These are phyloP conservation scores for Eubasilissa regina DNA, from an alignment of 1,140 invertebrate genomes.

Conservation along the genomic window DNA sequence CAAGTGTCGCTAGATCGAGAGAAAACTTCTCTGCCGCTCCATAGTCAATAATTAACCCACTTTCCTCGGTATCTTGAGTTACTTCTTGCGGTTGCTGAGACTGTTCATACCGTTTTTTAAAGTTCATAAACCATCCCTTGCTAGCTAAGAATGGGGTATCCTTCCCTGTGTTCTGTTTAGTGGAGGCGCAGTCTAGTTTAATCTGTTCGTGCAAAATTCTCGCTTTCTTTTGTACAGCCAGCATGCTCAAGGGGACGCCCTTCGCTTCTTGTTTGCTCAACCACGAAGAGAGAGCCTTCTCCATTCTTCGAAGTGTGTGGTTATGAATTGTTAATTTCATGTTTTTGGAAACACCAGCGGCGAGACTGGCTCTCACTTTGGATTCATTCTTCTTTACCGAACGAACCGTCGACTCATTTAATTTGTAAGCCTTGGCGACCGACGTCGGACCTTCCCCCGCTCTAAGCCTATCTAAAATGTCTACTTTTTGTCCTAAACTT, in stretches of 20 bases:
- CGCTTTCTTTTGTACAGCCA: constrained; percentile 11
- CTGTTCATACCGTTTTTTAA: constrained; percentile 31
- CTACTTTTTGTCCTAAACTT: constrained; percentile 24
- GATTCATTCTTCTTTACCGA: constrained; percentile 26
- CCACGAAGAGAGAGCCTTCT: constrained; percentile 8
- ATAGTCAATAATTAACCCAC: constrained; percentile 13
- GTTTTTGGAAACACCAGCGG: constrained; percentile 20
- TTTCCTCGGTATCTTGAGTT: background rate
- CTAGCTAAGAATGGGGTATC: constrained; percentile 24
- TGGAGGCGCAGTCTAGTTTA: background rate
- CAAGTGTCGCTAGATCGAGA: constrained; percentile 3
- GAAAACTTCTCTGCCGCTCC: constrained; percentile 22
- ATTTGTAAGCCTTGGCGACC: constrained; percentile 23
- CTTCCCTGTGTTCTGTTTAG: background rate
- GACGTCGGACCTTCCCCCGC: constrained; percentile 29
- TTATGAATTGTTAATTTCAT: background rate
- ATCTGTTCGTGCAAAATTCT: constrained; percentile 24
- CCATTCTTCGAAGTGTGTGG: constrained; percentile 13
- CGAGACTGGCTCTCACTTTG: constrained; percentile 7
- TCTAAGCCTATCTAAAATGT: constrained; percentile 27
- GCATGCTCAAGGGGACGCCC: background rate
- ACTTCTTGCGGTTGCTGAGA: background rate
- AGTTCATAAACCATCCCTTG: constrained; percentile 38
- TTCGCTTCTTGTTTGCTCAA: constrained; percentile 11
- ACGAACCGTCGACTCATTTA: constrained; percentile 26